phyloP scores from a whole-genome alignment of 1,140 invertebrate species.

The Trachymyrmex cornetzi region DNA sequence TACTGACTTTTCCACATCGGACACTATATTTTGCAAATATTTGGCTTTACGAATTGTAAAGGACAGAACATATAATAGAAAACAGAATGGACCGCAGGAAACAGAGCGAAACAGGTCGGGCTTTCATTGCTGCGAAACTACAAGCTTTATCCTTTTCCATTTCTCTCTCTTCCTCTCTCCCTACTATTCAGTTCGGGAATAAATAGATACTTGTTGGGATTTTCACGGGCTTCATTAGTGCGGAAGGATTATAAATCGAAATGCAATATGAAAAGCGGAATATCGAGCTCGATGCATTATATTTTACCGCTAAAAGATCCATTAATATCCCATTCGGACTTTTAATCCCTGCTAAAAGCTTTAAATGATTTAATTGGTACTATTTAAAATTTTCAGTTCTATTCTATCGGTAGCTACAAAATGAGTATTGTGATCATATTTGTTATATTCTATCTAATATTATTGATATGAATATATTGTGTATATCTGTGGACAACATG shows the following conservation, averaged over 20 bases:
- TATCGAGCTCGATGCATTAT: background rate
- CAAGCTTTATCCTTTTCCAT: slow-evolving; percentile 39
- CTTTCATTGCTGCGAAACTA: slow-evolving; percentile 46
- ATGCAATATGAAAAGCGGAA: slow-evolving; percentile 11
- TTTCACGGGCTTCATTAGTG: slow-evolving; percentile 46
- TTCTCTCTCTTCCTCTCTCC: background rate
- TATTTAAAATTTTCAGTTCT: slow-evolving; percentile 25
- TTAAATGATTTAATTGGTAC: slow-evolving; percentile 33
- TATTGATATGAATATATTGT: background rate
- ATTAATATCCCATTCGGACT: slow-evolving; percentile 31
- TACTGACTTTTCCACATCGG: slow-evolving; percentile 17
- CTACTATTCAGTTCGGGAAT: slow-evolving; percentile 20
- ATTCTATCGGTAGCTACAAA: background rate
- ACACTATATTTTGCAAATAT: slow-evolving; percentile 60
- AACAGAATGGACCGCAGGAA: slow-evolving; percentile 55
- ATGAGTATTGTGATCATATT: background rate
- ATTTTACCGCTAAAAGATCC: slow-evolving; percentile 28
- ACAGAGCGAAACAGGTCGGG: slow-evolving; percentile 40
- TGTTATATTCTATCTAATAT: background rate
- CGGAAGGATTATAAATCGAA: slow-evolving; percentile 48
- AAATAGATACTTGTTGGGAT: slow-evolving; percentile 56
- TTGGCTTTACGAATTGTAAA: slow-evolving; percentile 61
- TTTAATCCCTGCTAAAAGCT: slow-evolving; percentile 43
- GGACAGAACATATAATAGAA: slow-evolving; percentile 49
- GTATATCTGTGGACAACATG: background rate